Conservation (phyloP, 2,113 vertebrate genomes). For the Sinocyclocheilus rhinocerous region DNA sequence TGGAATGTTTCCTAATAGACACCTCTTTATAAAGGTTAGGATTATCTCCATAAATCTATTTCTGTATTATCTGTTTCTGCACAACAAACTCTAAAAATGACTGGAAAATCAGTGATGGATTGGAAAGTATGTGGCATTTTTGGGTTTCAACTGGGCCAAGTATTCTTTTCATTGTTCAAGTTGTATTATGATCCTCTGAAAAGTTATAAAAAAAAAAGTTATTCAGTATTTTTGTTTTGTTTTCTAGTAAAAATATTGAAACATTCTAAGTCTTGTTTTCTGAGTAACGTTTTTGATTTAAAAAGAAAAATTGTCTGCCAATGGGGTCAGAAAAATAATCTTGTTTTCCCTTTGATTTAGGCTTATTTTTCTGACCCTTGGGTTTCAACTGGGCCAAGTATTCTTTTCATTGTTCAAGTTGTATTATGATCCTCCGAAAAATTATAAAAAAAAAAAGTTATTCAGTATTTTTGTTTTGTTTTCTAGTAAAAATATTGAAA, state of each 20-base stretch:
- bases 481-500: no score
- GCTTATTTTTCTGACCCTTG: no score
- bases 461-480: no score
- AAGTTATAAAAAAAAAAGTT: neutral
- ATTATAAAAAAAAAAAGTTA: neutral
- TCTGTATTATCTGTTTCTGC: neutral
- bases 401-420: neutral
- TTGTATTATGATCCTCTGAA: neutral
- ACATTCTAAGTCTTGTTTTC: no score
- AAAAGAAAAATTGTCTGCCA: no score
- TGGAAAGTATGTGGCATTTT: neutral
- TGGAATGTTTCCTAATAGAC: neutral
- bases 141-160: neutral
- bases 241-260: no score
- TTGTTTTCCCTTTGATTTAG: no score
- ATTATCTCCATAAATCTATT: neutral
- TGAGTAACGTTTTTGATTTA: no score
- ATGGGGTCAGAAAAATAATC: no score
- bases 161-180: neutral
- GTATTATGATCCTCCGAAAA: neutral
- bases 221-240: no score
- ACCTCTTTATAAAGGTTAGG: slow-evolving; percentile 4
- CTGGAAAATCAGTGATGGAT: neutral
- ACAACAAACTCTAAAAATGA: neutral
- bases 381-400: neutral